Base-by-base conservation (phyloP, 2,113 vertebrate genomes). In the Chrysemys picta region DNA sequence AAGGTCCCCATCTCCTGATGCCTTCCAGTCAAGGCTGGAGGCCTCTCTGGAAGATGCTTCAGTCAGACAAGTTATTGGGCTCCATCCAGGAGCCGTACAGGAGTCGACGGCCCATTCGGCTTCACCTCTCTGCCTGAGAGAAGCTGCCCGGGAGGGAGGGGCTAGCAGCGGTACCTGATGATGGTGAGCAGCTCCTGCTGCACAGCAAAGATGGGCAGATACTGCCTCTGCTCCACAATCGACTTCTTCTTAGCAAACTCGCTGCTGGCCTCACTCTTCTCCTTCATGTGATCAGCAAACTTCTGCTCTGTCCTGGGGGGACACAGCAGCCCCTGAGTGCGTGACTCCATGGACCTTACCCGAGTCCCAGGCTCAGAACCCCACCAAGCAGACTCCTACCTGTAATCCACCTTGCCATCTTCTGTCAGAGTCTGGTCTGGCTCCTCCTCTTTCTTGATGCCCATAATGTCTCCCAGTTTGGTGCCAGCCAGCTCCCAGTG, bases 401-500 rank as follows among this genome's bases (percentile, higher is more conserved):
- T 99, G 98, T 99, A 99, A 98, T 99, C 99, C 83, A 99, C 99
- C 93, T 98, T 99, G 86, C 99, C 99, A 3, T 99, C 99, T 95
- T 99, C 99, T 1, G 99, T 98, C 59, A 99, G 91, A 10, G 96
- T 80, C 91, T 99, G 98, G 0, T 98, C 98, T 17, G 98, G 98
- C 81, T 98, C 98, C 62, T 99, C 99, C 1, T 98, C 99, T 90
- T 99, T 99, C 95, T 99, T 99, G 95, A 99, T 98, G 3, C 99
- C 99, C 99, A 99, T 99, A 86, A 99, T 99, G 82, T 99, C 99
- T 84, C 99, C 99, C 95, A 99, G 96, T 95, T 99, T 99, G 89
- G 99, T 99, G 85, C 99, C 99, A 82, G 99, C 99, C 97, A 99
- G 93, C 96, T 99, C 99, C 99, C 99, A 99, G 96, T 99, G 99